Base-by-base conservation (phyloP, 2,797 vertebrate species). In the Dipus sagitta region DNA sequence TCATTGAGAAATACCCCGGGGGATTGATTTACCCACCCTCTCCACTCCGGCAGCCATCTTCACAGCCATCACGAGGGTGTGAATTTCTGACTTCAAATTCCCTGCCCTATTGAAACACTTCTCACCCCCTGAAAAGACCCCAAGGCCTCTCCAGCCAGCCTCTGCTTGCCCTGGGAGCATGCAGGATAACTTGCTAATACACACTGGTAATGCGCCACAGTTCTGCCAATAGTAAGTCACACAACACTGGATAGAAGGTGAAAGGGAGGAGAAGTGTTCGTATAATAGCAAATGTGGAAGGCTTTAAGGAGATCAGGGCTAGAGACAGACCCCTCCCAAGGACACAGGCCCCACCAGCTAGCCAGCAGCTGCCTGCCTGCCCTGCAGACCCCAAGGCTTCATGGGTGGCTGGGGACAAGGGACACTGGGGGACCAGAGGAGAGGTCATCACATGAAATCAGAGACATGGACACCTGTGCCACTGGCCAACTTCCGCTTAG, bases 171-270 rank as follows among this genome's bases (percentile, higher is more conserved):
- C 0, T 4, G 2, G 58, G n/a, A 52, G n/a, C 15, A 26, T 2
- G 2, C 3, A 32, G 23, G 20, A 21, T 23, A 32, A 5, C 54
- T 21, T 28, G 1, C 34, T 12, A 13, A 5, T 7, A 28, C 5
- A 28, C 8, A 2, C 0, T 21, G 5, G 20, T 1, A 1, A 0
- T 0, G 0, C 7, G 11, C 21, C 7, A 28, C n/a, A 21, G 6
- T 21, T 47, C 81, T 47, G 18, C 71, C 5, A 0, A 1, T 4
- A 67, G 32, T 72, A 60, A 65, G 0, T 2, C 11, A 32, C n/a
- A 26, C n/a, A 47, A 34, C 62, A 7, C 5, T 1, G 3, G 32
- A 21, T 3, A 18, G 7, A 5, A 32, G 7, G 90, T 14, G 26
- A n/a, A 9, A 0, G 15, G 20, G 14, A 32, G 20, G 74, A 34